Evolutionary conservation across 2,113 vertebrate species (phyloP).

Genomic region (Leiothrix lutea): DNA sequence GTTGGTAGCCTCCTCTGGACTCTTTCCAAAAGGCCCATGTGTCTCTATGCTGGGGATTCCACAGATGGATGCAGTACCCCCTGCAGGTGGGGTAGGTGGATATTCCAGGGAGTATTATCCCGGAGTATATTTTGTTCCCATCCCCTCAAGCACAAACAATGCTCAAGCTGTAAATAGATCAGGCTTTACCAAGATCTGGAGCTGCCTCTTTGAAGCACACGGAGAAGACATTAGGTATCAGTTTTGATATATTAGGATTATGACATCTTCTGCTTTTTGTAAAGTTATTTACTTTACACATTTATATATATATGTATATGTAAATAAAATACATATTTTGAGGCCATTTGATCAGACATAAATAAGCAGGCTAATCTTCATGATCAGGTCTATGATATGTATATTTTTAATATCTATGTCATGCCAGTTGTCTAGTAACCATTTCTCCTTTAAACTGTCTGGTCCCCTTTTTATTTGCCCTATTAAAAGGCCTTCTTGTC

Average conservation of each 20-base stretch:
- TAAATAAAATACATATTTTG: neutral
- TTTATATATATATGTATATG: neutral
- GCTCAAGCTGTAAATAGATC: neutral
- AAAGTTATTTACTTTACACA: neutral
- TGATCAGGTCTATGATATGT: neutral
- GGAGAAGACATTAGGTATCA: neutral
- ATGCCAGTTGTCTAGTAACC: neutral
- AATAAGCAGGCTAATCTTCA: neutral
- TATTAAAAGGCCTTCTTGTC: neutral
- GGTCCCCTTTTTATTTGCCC: neutral
- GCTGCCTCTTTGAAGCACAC: neutral
- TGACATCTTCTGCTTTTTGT: neutral
- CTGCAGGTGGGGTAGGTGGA: neutral
- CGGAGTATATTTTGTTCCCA: neutral
- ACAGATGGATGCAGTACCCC: neutral
- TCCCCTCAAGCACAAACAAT: neutral
- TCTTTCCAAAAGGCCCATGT: neutral
- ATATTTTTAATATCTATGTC: neutral
- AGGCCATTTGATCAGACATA: neutral
- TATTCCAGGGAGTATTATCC: neutral
- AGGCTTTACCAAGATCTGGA: neutral
- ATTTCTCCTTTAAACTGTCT: neutral
- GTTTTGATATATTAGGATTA: neutral
- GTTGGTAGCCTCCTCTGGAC: neutral
- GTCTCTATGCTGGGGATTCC: neutral